These are phyloP conservation scores for Channa maculata DNA, from an alignment of 2,113 vertebrate genomes.

Conservation along the genomic window DNA sequence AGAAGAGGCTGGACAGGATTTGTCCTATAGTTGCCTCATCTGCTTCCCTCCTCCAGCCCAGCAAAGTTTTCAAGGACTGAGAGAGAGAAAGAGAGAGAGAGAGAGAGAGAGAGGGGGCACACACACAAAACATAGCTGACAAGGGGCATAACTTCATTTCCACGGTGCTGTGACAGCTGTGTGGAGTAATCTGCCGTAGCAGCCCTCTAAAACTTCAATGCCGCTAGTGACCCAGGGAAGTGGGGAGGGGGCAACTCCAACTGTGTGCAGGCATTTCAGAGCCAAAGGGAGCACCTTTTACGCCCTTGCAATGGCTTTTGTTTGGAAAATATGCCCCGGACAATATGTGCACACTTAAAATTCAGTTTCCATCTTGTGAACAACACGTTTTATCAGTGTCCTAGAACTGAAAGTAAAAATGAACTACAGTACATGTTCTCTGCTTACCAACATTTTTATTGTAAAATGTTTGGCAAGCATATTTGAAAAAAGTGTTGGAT, in stretches of 20 bases:
- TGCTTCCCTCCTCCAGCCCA: conserved; percentile 12
- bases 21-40: conserved; percentile 33
- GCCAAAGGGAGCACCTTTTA: conserved; percentile 52
- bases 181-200: conserved; percentile 97
- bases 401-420: neutral
- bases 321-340: conserved; percentile 45
- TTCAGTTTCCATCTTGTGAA: conserved; percentile 10
- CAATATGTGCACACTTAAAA: conserved; percentile 44
- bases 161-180: conserved; percentile 97
- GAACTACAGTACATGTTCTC: neutral
- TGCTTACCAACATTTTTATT: neutral
- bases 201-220: conserved; percentile 94
- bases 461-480: neutral
- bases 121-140: conserved; percentile 75
- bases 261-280: conserved; percentile 67
- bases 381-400: neutral
- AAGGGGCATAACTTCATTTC: conserved; percentile 97
- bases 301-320: conserved; percentile 54
- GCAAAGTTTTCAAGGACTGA: conserved; percentile 31
- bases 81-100: neutral
- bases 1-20: conserved; percentile 1
- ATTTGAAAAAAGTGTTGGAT: no score
- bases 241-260: conserved; percentile 59
- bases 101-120: neutral
- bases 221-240: conserved; percentile 78